Percentiles rank a stretch among this genome's conserved stretches.
Evolutionary conservation across 2,113 vertebrate genomes (phyloP).

Genomic region (Aegithalos caudatus): DNA sequence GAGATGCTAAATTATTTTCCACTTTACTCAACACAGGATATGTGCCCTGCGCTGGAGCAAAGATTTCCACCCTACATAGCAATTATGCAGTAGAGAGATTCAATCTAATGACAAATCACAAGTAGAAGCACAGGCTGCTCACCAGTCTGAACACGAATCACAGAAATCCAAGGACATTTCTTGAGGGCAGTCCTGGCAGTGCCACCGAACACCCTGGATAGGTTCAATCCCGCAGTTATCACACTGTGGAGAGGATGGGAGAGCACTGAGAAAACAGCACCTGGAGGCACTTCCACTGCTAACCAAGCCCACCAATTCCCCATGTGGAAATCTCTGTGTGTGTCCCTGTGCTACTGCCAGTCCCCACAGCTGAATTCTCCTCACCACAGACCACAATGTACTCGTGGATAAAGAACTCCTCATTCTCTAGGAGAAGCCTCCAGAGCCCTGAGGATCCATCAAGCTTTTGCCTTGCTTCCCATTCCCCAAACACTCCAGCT

Average conservation of each 20-base stretch:
- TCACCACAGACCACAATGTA: neutral
- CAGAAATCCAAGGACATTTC: conserved; percentile 94
- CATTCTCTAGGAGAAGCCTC: neutral
- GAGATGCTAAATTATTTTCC: neutral
- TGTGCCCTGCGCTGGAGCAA: neutral
- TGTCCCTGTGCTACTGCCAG: neutral
- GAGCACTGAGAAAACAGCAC: neutral
- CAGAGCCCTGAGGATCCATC: neutral
- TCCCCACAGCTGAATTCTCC: neutral
- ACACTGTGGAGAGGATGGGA: conserved; percentile 78
- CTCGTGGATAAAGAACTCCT: neutral
- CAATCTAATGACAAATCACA: neutral
- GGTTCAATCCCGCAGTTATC: conserved; percentile 92
- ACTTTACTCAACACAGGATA: neutral
- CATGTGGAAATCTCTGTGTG: accelerated
- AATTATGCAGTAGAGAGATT: neutral
- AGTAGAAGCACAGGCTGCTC: conserved; percentile 45
- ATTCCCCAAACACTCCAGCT: neutral
- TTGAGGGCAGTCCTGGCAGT: conserved; percentile 94
- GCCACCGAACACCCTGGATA: conserved; percentile 94
- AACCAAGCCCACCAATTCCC: accelerated
- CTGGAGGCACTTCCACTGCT: neutral
- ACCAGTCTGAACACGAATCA: conserved; percentile 96
- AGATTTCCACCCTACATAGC: neutral
- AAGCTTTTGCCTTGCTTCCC: neutral